phyloP scores from a whole-genome alignment of 1,140 invertebrate species.

The Zelostemma sp. region DNA sequence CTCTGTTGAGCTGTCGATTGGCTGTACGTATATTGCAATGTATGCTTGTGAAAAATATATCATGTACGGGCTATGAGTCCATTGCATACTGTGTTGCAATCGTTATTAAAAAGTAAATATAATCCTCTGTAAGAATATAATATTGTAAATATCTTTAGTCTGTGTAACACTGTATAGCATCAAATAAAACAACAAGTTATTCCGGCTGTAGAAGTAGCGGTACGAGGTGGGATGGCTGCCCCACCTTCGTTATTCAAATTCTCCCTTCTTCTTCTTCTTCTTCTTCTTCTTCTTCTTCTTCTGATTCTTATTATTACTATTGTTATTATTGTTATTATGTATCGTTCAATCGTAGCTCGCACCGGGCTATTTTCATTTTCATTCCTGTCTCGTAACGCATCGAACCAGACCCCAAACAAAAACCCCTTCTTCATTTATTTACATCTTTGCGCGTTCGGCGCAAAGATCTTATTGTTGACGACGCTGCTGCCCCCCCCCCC shows the following conservation, averaged over 20 bases:
- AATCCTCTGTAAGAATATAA: constrained; percentile 72
- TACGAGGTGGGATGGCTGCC: constrained; percentile 71
- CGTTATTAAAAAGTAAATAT: constrained; percentile 70
- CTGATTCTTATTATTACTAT: constrained; percentile 9
- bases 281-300: constrained; percentile 12
- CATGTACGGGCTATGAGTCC: constrained; percentile 62
- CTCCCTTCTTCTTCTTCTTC: constrained; percentile 29
- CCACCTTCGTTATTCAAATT: constrained; percentile 65
- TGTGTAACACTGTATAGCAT: constrained; percentile 73
- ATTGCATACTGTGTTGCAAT: constrained; percentile 68
- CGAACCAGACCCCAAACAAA: too few relatives aligned
- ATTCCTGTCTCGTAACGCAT: too few relatives aligned
- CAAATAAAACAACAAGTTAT: constrained; percentile 71
- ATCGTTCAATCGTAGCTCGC: constrained; percentile 10
- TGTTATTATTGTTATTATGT: constrained; percentile 39
- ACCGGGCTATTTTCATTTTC: too few relatives aligned
- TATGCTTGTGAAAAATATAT: constrained; percentile 70
- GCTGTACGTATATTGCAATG: constrained; percentile 66
- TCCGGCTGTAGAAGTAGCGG: constrained; percentile 65
- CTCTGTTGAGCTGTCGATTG: constrained; percentile 69
- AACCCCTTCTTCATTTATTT: too few relatives aligned
- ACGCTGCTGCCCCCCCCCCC: too few relatives aligned
- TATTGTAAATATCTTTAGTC: constrained; percentile 73
- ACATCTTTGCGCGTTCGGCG: too few relatives aligned
- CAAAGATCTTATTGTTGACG: too few relatives aligned